A percentile compares a stretch with the other conserved stretches of the same genome.
Conservation (phyloP, 1,140 invertebrate genomes). For the Lanistes nyassanus region DNA sequence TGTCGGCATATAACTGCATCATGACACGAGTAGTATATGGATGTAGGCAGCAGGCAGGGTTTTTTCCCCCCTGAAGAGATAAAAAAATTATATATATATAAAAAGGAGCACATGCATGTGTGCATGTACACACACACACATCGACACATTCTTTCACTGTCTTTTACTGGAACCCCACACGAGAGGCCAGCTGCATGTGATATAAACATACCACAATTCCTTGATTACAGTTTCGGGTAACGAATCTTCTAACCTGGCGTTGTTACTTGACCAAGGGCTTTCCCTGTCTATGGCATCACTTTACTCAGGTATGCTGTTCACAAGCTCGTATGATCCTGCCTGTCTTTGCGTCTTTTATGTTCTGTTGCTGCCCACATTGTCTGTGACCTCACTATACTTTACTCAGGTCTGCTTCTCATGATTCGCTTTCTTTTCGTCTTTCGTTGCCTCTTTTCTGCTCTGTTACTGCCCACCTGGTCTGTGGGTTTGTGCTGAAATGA, state of each 20-base stretch:
- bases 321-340: too few species aligned
- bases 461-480: too few species aligned
- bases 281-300: conserved; percentile 75
- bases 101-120: neutral
- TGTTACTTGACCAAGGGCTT: conserved; percentile 65
- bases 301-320: conserved; percentile 69
- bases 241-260: conserved; percentile 40
- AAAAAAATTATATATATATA: conserved; percentile 1
- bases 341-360: neutral
- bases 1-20: too few species aligned
- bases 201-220: neutral
- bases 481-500: neutral
- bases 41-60: too few species aligned
- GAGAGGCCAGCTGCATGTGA: too few species aligned
- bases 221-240: conserved; percentile 39
- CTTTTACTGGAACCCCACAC: neutral
- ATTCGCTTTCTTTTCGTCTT: too few species aligned
- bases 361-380: too few species aligned
- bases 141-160: neutral
- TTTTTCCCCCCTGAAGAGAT: too few species aligned
- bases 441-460: neutral
- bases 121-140: neutral
- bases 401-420: conserved; percentile 70
- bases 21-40: too few species aligned
- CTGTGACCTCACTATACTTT: conserved; percentile 66